These are phyloP conservation scores for Glyptemys insculpta DNA, from an alignment of 2,797 vertebrate genomes.

Conservation along the genomic window DNA sequence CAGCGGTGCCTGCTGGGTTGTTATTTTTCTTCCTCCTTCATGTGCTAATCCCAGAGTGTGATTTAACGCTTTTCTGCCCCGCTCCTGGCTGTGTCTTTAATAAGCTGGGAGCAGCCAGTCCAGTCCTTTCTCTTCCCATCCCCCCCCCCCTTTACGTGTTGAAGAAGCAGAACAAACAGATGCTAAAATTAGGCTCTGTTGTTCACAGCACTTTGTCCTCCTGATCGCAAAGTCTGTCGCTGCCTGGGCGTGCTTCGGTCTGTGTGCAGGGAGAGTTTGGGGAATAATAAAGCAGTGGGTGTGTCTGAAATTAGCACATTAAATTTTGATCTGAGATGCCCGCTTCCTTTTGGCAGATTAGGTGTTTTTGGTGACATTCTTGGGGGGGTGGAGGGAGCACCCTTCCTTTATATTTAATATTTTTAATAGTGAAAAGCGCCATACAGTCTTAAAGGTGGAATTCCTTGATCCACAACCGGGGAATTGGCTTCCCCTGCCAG, in stretches of 20 bases:
- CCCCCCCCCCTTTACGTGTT: not conserved
- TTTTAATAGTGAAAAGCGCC: not conserved
- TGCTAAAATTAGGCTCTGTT: slow-evolving; percentile 59
- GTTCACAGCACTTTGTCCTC: slow-evolving; percentile 67
- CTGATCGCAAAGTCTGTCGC: slow-evolving; percentile 26
- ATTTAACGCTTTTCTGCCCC: not conserved
- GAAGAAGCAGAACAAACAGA: slow-evolving; percentile 57
- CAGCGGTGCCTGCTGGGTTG: rapidly evolving
- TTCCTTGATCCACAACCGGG: not conserved
- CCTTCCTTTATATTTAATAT: not conserved
- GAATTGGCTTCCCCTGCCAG: not conserved
- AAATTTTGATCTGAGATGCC: slow-evolving; percentile 9
- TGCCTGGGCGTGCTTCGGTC: slow-evolving; percentile 48
- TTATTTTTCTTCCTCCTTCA: not conserved
- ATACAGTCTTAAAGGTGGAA: not conserved
- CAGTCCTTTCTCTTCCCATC: not conserved
- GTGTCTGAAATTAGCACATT: slow-evolving; percentile 48
- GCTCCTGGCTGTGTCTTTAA: slow-evolving; percentile 39
- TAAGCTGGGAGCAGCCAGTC: slow-evolving; percentile 34
- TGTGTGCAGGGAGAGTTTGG: slow-evolving; percentile 50
- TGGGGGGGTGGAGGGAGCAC: not conserved
- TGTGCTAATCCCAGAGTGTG: not conserved
- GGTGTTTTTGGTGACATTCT: not conserved
- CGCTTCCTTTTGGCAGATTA: not conserved
- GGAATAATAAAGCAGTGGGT: slow-evolving; percentile 29